Evolutionary conservation across 37 sponge, comb jelly and placozoan species (phyloP).

Genomic region (Agelas oroides): DNA sequence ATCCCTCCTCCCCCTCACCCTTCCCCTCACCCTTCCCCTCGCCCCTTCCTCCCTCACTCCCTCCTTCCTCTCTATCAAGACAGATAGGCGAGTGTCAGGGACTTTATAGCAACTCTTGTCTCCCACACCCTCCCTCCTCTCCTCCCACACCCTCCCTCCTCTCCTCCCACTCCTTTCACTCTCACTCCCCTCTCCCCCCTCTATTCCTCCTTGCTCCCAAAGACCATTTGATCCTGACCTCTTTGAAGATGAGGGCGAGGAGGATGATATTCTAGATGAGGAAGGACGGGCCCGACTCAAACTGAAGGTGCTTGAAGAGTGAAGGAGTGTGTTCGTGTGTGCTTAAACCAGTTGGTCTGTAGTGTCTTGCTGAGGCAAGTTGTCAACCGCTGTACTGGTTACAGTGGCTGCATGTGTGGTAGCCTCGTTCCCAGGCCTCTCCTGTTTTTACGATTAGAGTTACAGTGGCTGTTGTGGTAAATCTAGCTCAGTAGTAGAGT

Average conservation of each 20-base stretch:
- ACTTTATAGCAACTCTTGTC: no score
- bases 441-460: no score
- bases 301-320: conserved; percentile 70
- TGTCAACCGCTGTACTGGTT: neutral
- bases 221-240: conserved; percentile 91
- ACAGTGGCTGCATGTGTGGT: no score
- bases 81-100: no score
- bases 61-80: conserved; percentile 86
- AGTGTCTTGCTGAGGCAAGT: neutral
- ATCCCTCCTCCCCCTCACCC: neutral
- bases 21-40: no score
- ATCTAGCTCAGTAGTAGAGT: no score
- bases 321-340: neutral
- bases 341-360: neutral
- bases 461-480: no score
- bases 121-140: no score
- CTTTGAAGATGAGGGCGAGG: conserved; percentile 96
- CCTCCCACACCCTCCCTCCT: no score
- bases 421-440: no score
- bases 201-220: no score
- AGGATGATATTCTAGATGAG: conserved; percentile 95
- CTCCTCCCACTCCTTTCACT: no score
- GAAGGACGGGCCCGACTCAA: conserved; percentile 95
- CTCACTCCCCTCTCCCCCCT: neutral
- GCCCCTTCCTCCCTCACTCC: neutral